Evolutionary conservation across 2,113 vertebrate species (phyloP), one percentile per base, ranked within the genome.

Genomic region (Litocranius walleri): DNA sequence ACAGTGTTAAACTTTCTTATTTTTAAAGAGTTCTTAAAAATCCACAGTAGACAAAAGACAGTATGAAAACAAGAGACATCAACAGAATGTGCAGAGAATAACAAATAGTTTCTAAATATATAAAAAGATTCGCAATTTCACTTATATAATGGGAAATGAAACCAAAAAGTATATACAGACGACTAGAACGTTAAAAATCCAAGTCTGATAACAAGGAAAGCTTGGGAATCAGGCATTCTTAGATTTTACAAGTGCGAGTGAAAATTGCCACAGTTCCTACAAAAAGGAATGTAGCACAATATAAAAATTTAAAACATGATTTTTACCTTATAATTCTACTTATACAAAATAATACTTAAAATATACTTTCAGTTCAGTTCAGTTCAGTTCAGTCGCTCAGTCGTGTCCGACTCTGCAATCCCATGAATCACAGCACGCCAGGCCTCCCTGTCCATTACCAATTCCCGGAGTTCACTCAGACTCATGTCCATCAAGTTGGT

Each of bases 361-460:
- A 78, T n/a, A 36, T 1, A 89, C 45, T 50, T 77, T 36, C 57
- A 27, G 25, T 27, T 59, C 25, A 59, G 45, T 50, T 50, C 48
- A 50, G 59, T 61, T 61, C 11, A 61, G 1, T 29, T 29, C 27
- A 29, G 27, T 61, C 27, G 13, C 59, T 61, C 27, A 61, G 11
- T 13, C 5, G 0, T 6, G 59, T 29, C 59, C 0, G 1, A 61
- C 4, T 59, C 59, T 61, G 27, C 0, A 0, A 29, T 27, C 5
- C 59, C 59, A 61, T 29, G 11, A 61, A 61, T 13, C 0, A 5
- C 11, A 13, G 27, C 11, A 29, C 0, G 5, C 25, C 57, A 61
- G 2, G 57, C 11, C 57, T 61, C 27, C 5, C 5, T 61, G 57
- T 29, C 11, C 57, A 61, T 61, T 0, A 59, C 25, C 25, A 59